These are phyloP conservation scores for Saiga tatarica DNA, from an alignment of 2,113 vertebrate genomes.

Conservation along the genomic window DNA sequence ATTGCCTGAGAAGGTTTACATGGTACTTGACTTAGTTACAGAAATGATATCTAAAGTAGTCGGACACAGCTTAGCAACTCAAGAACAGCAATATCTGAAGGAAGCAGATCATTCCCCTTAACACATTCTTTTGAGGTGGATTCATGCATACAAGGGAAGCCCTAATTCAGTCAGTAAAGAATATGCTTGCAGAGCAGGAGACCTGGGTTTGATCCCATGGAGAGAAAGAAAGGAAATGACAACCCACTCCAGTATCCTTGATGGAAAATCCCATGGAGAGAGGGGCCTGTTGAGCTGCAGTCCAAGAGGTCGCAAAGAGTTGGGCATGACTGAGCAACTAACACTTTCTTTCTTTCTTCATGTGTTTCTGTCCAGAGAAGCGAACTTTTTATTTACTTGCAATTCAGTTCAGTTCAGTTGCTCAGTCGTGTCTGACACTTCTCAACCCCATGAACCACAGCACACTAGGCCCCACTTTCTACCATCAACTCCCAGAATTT, in stretches of 20 bases:
- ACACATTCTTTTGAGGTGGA: neutral
- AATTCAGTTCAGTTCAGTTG: neutral
- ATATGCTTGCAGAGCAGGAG: neutral
- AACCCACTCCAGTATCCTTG: neutral
- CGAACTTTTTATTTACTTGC: neutral
- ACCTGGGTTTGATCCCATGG: accelerated
- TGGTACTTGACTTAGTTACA: neutral
- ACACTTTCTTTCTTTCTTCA: neutral
- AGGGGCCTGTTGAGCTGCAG: neutral
- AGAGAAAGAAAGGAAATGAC: neutral
- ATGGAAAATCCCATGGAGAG: neutral
- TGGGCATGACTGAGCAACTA: neutral
- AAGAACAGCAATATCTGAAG: neutral
- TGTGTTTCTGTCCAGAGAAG: neutral
- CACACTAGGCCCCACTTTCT: accelerated
- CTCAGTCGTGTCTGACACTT: neutral
- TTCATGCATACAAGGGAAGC: neutral
- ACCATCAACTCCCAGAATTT: neutral
- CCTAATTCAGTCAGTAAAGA: neutral
- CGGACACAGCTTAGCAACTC: neutral
- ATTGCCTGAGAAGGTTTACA: neutral
- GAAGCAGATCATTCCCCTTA: neutral
- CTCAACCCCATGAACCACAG: accelerated
- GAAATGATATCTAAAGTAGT: neutral
- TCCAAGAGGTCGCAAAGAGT: neutral